These are phyloP conservation scores for Standfussiana lucernea DNA, from an alignment of 2,888 invertebrate genomes.

Conservation along the genomic window DNA sequence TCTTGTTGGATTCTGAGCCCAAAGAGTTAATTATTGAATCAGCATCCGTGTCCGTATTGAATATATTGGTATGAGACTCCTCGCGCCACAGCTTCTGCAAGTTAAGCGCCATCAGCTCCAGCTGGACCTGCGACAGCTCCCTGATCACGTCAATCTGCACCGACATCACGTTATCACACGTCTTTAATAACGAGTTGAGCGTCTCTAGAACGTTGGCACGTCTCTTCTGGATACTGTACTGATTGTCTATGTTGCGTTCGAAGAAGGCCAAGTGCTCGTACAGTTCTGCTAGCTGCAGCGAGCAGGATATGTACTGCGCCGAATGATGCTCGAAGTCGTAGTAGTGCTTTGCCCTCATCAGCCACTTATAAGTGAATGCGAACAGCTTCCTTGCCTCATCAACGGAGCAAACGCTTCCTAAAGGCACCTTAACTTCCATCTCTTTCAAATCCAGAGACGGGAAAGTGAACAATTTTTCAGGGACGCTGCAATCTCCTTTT, in stretches of 20 bases:
- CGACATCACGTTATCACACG: conserved; percentile 87
- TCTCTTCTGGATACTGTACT: conserved; percentile 91
- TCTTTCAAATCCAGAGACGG: conserved; percentile 82
- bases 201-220: conserved; percentile 91
- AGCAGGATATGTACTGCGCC: conserved; percentile 91
- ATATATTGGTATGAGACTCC: conserved; percentile 85
- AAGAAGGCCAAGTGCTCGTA: conserved; percentile 93
- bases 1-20: conserved; percentile 84
- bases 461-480: conserved; percentile 79
- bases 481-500: conserved; percentile 76
- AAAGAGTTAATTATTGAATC: conserved; percentile 86
- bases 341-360: conserved; percentile 90
- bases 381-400: conserved; percentile 90
- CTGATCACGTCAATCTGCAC: conserved; percentile 90
- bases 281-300: conserved; percentile 91
- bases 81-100: conserved; percentile 90
- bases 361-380: conserved; percentile 90
- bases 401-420: conserved; percentile 75
- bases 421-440: conserved; percentile 81
- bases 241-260: conserved; percentile 92
- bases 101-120: conserved; percentile 92
- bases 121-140: conserved; percentile 91
- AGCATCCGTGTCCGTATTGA: conserved; percentile 81
- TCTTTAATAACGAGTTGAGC: conserved; percentile 89
- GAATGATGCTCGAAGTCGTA: conserved; percentile 91